A percentile compares a stretch with the other conserved stretches of the same genome.
Evolutionary conservation across 2,113 vertebrate genomes (phyloP).

Genomic region (Amblyopsis rosae): DNA sequence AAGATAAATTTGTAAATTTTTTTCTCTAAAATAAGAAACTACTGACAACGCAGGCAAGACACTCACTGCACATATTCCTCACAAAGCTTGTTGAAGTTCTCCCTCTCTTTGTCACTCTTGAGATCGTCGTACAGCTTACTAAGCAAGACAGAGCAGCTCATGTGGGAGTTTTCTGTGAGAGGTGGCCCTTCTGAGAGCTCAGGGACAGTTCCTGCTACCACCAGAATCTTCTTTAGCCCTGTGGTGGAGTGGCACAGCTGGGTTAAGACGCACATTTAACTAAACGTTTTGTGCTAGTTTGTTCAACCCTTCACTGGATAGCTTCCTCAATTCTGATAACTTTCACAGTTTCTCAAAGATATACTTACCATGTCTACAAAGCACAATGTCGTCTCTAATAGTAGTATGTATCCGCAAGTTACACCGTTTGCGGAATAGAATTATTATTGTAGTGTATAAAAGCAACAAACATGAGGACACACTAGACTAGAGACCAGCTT

Average conservation of each 20-base stretch:
- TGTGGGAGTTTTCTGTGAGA: conserved; percentile 87
- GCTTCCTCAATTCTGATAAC: background rate
- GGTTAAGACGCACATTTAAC: background rate
- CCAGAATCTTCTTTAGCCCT: conserved; percentile 93
- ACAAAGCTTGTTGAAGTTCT: conserved; percentile 90
- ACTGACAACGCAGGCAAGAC: background rate
- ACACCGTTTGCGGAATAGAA: no score
- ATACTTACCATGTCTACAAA: no score
- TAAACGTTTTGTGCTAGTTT: background rate
- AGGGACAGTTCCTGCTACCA: conserved; percentile 85
- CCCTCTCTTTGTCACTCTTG: conserved; percentile 88
- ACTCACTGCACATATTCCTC: conserved; percentile 90
- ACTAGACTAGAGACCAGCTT: no score
- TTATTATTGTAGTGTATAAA: no score
- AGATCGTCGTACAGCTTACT: conserved; percentile 93
- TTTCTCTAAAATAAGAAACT: background rate
- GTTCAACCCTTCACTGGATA: no score
- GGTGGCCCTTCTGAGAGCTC: conserved; percentile 74
- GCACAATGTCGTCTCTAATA: no score
- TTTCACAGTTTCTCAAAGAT: no score
- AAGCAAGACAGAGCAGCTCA: conserved; percentile 91
- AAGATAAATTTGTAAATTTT: background rate
- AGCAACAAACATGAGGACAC: no score
- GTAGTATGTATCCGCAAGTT: no score
- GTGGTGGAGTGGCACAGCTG: background rate